Evolutionary conservation across 2,797 vertebrate genomes (phyloP), one percentile per base, ranked within the genome.

Genomic region (Fundulus diaphanus): DNA sequence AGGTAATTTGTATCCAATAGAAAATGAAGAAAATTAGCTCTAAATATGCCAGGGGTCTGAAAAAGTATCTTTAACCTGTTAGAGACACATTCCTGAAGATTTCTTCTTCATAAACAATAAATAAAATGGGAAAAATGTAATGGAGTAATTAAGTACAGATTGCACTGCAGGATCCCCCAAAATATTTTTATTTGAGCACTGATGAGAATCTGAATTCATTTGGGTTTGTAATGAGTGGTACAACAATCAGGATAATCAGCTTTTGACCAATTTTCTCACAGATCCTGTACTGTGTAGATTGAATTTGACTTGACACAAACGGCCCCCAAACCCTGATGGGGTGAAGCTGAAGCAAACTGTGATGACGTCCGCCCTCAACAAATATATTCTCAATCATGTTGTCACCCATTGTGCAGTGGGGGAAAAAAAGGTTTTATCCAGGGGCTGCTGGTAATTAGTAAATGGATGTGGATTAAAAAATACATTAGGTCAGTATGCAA

Each of bases 401-500:
- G 33, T 37, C 59, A 63, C 18, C 59, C 33, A 22, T 22, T 63
- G 33, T 37, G 33, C 59, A 37, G n/a, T n/a, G n/a, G 44, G 12
- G 22, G 44, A 27, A 16, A 42, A 63, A 11, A 44, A 15, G n/a
- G 37, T 56, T 56, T 15, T 15, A 66, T 65, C 9, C 11, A 40
- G 35, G 4, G 22, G 6, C 22, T 13, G 57, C 29, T 33, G 57
- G 37, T 63, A 11, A 24, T 22, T 22, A 51, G 18, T 51, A 51
- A 8, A 51, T 51, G 49, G 7, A 5, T 51, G 20, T 72, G 2
- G 74, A 77, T 71, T 9, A 40, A 70, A 80, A 49, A 44, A 72
- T 49, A 44, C 40, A 61, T n/a, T 15, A 33, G 57, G 35, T 76
- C 48, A 51, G 52, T 81, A 57, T 82, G 77, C 51, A 69, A 67